Base-by-base conservation (phyloP, 2,797 vertebrate species). In the Enoplosus armatus region DNA sequence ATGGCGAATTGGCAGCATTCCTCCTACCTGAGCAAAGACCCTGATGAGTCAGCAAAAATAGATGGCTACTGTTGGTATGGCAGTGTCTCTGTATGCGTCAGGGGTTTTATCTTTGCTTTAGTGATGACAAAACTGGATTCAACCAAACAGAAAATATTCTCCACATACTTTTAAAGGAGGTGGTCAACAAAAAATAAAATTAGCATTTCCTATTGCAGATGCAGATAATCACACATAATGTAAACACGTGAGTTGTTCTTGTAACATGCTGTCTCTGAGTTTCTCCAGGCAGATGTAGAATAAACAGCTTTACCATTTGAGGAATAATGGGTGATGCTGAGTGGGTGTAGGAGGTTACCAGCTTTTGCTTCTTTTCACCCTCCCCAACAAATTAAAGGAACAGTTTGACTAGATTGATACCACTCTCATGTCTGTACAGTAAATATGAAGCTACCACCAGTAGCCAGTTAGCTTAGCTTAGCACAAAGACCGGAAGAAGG, bases 1-100 rank as follows among this genome's bases (percentile, higher is more conserved):
- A 72, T 14, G 47, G 39, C 20, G 29, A 67, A 2, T 15, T 69
- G 63, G 55, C 82, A 81, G 82, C 45, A 2, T 14, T 18, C 50
- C 55, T 68, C 50, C 35, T 24, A 80, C 71, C 71, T 70, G 62
- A 63, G 58, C 60, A 65, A 27, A 72, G 37, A 35, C 26, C 5
- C 11, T 1, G 37, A 60, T 79, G 80, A 87, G 50, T 85, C 81
- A 84, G 59, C 66, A 37, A n/a, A 72, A 72, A 37, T 2, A 26
- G 0, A 10, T 2, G 27, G 47, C n/a, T 9, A n/a, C 59, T 51
- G 59, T 61, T 62, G 43, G 37, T 60, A 8, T 8, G 16, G 22
- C 11, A 54, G 29, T 2, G 15, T 69, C 48, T 54, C 22, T 35
- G 39, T 9, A 39, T 31, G 66, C 6, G 11, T 72, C 43, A 59